Evolutionary conservation across 2,113 vertebrate genomes (phyloP).

Genomic region (Percina caprodes): DNA sequence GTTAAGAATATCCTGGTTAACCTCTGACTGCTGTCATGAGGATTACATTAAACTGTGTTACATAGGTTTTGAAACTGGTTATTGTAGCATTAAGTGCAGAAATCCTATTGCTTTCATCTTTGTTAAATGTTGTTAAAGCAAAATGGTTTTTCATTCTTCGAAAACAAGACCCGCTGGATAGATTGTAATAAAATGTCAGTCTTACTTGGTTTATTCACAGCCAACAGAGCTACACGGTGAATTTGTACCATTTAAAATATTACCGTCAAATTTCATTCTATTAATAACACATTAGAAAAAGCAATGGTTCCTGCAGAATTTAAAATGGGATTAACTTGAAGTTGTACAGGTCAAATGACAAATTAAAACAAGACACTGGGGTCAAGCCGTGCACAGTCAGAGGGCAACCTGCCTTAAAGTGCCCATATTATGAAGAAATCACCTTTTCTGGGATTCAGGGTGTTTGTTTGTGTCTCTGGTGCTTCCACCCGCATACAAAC

Average conservation of each 20-base stretch:
- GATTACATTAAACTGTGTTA: conserved; percentile 23
- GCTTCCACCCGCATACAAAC: too few relatives aligned
- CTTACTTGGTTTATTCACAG: not conserved
- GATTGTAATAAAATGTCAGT: not conserved
- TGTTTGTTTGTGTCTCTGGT: too few relatives aligned
- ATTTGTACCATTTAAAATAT: not conserved
- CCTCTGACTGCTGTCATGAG: not conserved
- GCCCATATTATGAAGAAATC: too few relatives aligned
- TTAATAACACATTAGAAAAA: not conserved
- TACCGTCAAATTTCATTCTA: not conserved
- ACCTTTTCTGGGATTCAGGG: too few relatives aligned
- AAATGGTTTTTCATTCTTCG: not conserved
- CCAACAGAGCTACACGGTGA: not conserved
- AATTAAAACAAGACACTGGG: conserved; percentile 10
- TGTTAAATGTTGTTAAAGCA: not conserved
- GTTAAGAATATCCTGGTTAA: conserved; percentile 39
- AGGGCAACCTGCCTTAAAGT: conserved; percentile 12
- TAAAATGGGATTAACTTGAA: conserved; percentile 14
- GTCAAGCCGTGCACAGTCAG: conserved; percentile 6
- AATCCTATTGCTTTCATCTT: not conserved
- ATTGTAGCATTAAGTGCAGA: not conserved
- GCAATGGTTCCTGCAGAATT: not conserved
- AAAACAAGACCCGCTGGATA: too few relatives aligned
- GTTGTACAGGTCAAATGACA: conserved; percentile 3
- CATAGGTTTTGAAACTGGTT: not conserved